Conservation (phyloP, 2,113 vertebrate species). For the Tenrec ecaudatus region DNA sequence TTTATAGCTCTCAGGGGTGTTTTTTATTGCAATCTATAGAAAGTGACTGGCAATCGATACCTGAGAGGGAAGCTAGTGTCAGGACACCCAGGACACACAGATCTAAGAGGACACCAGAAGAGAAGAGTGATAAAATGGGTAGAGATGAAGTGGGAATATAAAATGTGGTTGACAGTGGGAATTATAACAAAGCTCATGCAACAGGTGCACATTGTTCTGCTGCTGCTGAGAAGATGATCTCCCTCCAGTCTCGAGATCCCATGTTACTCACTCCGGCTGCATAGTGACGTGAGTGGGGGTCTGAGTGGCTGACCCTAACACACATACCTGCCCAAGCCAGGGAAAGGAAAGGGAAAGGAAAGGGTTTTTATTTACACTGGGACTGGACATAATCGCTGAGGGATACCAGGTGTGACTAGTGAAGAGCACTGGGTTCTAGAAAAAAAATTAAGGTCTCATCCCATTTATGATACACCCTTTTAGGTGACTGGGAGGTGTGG, state of each 20-base stretch:
- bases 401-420: background rate
- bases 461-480: background rate
- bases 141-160: background rate
- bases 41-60: background rate
- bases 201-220: background rate
- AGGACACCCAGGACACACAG: background rate
- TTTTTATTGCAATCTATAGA: background rate
- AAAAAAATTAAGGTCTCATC: background rate
- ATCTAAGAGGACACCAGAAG: background rate
- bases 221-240: background rate
- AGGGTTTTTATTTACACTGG: background rate
- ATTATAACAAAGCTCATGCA: background rate
- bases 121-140: background rate
- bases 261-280: background rate
- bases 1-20: background rate
- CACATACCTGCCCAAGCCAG: no score
- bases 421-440: background rate
- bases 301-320: background rate
- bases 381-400: no score
- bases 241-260: accelerated
- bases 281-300: background rate
- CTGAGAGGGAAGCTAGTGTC: background rate
- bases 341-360: background rate
- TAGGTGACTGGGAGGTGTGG: background rate
- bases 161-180: background rate